Base-by-base conservation (phyloP, 2,888 invertebrate genomes). In the Hoplodrina ambigua region DNA sequence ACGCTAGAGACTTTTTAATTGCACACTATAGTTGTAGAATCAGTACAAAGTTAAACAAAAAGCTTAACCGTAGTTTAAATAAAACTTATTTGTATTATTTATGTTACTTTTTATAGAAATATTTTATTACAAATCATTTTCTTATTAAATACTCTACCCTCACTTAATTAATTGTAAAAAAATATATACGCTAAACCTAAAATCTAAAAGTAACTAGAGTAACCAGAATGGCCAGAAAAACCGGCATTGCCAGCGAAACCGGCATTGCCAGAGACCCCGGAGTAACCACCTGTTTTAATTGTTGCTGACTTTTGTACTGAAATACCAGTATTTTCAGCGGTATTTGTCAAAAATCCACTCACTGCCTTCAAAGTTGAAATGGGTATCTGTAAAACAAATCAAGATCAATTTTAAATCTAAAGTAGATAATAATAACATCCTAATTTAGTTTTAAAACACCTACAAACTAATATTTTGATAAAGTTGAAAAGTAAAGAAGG, bases 321-420 rank as follows among this genome's bases (percentile, higher is more conserved):
- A 64, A 96, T 81, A 81, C 88, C 93, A 25, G 96, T 95, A 64
- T 89, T 90, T 53, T 86, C 90, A 17, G 93, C 96, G 6, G 94
- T 94, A 85, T 97, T 97, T 62, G 95, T 96, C 17, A 97, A 91
- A 66, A 97, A 93, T 84, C 96, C 96, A 75, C 96, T 96, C 1
- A 97, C 97, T 55, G 97, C 97, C 84, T 94, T 96, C 72, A 97
- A 87, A 5, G 97, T 96, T 19, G 97, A 96, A 85, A 97, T 97
- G 37, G 97, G 97, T 83, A 97, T 97, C 97, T 97, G 94, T 52
- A 95, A 94, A 84, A 59, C 1, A 25, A 17, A 54, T 52, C 0
- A 46, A 17, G 15, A 17, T 59, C 2, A 11, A 33, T 50, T 17
- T 58, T 57, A 25, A 30, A 33, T 33, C 17, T 17, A 5, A 25